Conservation (phyloP, 2,797 vertebrate species). For the Buceros bicornis region DNA sequence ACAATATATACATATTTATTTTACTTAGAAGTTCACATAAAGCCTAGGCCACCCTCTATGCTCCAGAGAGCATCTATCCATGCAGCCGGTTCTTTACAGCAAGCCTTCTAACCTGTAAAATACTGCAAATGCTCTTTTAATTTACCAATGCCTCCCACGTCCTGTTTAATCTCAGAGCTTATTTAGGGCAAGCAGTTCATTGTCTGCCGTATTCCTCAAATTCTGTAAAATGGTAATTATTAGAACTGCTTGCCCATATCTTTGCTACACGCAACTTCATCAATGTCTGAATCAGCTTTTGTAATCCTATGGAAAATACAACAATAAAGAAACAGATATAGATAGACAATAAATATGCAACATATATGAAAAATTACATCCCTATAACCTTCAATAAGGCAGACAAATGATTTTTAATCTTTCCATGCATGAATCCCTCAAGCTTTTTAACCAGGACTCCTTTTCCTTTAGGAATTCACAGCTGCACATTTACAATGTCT, state of each 20-base stretch:
- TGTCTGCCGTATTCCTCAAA: not conserved
- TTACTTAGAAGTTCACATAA: constrained; percentile 17
- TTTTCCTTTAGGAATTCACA: not conserved
- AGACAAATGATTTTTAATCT: not conserved
- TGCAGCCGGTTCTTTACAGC: not conserved
- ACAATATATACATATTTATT: not conserved
- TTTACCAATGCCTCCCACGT: not conserved
- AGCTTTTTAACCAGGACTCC: not conserved
- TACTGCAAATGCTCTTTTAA: not conserved
- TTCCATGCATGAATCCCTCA: not conserved
- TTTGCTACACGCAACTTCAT: not conserved
- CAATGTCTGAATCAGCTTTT: not conserved
- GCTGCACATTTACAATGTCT: not conserved
- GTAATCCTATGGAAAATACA: not conserved
- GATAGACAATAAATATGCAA: not conserved
- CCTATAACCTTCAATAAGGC: not conserved
- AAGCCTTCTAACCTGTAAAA: constrained; percentile 41
- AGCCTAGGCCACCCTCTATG: not conserved
- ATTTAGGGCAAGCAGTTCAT: not conserved
- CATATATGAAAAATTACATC: not conserved
- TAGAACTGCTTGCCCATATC: not conserved
- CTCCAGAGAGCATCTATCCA: constrained; percentile 1
- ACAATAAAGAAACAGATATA: not conserved
- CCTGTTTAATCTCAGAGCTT: constrained; percentile 13
- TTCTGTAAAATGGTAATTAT: not conserved